Conservation (phyloP, 2,888 invertebrate genomes). For the Cerastis rubricosa region DNA sequence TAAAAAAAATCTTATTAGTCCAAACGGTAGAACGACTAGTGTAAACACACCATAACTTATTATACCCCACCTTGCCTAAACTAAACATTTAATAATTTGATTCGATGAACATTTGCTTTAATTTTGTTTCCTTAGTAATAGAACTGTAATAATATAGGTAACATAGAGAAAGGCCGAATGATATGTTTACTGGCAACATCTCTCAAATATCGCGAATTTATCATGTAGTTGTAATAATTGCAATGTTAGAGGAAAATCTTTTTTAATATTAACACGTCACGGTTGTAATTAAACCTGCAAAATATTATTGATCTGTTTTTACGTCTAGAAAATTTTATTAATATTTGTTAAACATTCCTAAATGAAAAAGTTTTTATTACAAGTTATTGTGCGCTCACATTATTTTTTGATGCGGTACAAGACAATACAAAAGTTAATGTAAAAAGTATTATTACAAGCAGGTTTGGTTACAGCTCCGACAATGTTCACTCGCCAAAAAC, state of each 20-base stretch:
- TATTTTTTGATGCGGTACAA: constrained; percentile 29
- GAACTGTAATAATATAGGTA: constrained; percentile 72
- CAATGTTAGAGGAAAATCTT: constrained; percentile 75
- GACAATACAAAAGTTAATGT: constrained; percentile 42
- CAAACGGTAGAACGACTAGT: constrained; percentile 15
- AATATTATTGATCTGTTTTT: constrained; percentile 12
- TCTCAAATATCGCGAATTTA: constrained; percentile 87
- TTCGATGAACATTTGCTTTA: constrained; percentile 62
- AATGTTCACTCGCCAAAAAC: constrained; percentile 53
- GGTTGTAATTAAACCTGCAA: constrained; percentile 58
- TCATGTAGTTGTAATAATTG: constrained; percentile 85
- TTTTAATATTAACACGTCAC: constrained; percentile 63
- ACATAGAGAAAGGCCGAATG: constrained; percentile 88
- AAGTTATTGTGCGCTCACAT: constrained; percentile 27
- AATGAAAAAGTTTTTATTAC: constrained; percentile 19
- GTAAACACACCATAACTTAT: constrained; percentile 39
- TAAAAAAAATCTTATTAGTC: constrained; percentile 29
- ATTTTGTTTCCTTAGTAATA: constrained; percentile 71
- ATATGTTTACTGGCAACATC: constrained; percentile 90
- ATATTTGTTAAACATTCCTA: constrained; percentile 40
- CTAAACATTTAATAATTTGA: constrained; percentile 57
- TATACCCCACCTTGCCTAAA: constrained; percentile 68
- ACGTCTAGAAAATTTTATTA: constrained; percentile 39
- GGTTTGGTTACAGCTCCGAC: constrained; percentile 59
- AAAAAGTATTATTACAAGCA: constrained; percentile 38